A percentile compares a stretch with the other conserved stretches of the same genome.
Conservation (phyloP, 2,797 vertebrate genomes). For the Tapera naevia region DNA sequence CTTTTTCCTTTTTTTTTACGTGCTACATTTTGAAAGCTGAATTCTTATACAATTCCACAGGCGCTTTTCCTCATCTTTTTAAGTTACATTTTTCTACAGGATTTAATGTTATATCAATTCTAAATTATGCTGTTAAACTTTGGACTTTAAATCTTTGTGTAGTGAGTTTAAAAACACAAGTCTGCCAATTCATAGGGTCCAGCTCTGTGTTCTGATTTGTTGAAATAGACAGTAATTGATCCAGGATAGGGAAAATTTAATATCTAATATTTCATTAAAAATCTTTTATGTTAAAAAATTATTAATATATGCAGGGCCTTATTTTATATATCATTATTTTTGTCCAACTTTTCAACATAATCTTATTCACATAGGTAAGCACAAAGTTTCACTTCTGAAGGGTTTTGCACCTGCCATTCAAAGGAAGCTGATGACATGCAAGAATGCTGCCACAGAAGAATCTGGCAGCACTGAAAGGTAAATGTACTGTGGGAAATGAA, state of each 20-base stretch:
- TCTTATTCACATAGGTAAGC: conserved; percentile 71
- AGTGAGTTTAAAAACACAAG: neutral
- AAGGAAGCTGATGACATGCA: conserved; percentile 76
- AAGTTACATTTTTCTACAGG: neutral
- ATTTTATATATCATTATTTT: neutral
- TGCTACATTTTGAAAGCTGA: neutral
- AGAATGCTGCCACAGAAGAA: conserved; percentile 72
- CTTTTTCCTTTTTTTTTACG: neutral
- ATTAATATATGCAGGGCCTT: neutral
- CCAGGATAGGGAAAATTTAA: neutral
- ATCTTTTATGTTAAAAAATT: neutral
- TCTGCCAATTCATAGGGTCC: neutral
- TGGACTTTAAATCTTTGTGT: neutral
- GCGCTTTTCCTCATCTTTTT: neutral
- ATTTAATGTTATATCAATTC: neutral
- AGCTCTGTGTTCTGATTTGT: neutral
- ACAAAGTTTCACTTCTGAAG: conserved; percentile 74
- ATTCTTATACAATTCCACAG: neutral
- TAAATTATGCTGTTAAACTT: neutral
- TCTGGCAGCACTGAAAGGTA: conserved; percentile 80
- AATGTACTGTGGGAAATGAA: neutral
- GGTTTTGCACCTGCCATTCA: conserved; percentile 77
- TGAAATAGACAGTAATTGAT: neutral
- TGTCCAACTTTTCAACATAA: neutral
- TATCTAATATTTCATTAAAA: neutral